These are phyloP conservation scores for Drosophila erecta DNA, from an alignment of 1,140 invertebrate species.

Conservation along the genomic window DNA sequence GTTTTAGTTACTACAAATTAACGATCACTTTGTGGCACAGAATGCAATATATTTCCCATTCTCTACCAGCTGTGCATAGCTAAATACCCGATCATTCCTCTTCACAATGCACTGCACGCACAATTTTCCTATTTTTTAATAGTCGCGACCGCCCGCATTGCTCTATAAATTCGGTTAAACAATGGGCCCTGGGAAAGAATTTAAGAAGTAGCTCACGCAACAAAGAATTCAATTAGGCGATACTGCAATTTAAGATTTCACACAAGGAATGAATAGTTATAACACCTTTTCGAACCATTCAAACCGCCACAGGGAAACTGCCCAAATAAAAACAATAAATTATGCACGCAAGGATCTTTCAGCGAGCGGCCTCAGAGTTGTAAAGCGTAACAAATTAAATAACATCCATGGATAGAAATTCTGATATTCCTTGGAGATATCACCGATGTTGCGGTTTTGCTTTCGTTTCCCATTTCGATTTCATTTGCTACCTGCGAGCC, in stretches of 20 bases:
- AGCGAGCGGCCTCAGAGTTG: constrained; percentile 45
- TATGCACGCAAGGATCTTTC: constrained; percentile 72
- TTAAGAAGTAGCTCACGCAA: constrained; percentile 70
- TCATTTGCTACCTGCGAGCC: constrained; percentile 61
- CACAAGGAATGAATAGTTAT: constrained; percentile 52
- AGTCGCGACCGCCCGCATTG: constrained; percentile 72
- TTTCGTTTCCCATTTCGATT: constrained; percentile 74
- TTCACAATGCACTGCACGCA: constrained; percentile 61
- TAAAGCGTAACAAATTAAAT: constrained; percentile 76
- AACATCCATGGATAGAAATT: constrained; percentile 52
- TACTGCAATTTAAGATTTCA: constrained; percentile 79
- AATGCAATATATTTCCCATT: constrained; percentile 15
- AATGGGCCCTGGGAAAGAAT: constrained; percentile 34
- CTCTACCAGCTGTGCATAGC: constrained; percentile 58
- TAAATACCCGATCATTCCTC: constrained; percentile 42
- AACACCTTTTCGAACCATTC: constrained; percentile 64
- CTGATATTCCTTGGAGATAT: constrained; percentile 47
- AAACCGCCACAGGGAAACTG: constrained; percentile 54
- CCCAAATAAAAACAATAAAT: constrained; percentile 62
- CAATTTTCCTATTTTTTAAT: constrained; percentile 45
- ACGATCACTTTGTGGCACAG: constrained; percentile 27
- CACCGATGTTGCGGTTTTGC: constrained; percentile 54
- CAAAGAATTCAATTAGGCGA: constrained; percentile 64
- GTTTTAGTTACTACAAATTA: constrained; percentile 43
- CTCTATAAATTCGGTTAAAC: constrained; percentile 52